Evolutionary conservation across 1,140 invertebrate genomes (phyloP).

Genomic region (Tenebrio molitor): DNA sequence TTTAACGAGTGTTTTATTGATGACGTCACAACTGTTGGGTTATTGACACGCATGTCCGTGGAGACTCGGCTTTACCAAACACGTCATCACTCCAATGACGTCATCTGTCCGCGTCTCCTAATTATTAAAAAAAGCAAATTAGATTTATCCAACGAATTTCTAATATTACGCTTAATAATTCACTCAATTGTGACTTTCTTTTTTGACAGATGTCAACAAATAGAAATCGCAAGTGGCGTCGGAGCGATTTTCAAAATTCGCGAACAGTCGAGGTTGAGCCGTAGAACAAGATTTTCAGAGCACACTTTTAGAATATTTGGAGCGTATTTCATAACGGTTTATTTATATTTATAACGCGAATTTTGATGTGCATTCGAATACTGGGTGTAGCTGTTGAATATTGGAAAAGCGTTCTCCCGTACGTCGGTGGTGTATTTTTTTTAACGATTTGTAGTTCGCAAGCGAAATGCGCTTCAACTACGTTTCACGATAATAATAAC

Average conservation of each 20-base stretch:
- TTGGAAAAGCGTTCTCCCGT: too few relatives aligned
- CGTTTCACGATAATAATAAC: too few relatives aligned
- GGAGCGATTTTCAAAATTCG: neutral
- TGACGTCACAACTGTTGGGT: neutral
- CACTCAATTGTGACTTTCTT: constrained; percentile 1
- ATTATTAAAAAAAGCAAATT: constrained; percentile 1
- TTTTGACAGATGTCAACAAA: neutral
- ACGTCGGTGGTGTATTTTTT: too few relatives aligned
- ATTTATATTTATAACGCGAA: too few relatives aligned
- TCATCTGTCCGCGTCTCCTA: constrained; percentile 5
- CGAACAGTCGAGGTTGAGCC: neutral
- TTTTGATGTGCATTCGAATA: neutral
- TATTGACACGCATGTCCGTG: neutral
- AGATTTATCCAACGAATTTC: neutral
- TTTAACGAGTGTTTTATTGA: constrained; percentile 34
- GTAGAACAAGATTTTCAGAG: neutral
- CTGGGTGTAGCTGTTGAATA: neutral
- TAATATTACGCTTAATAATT: neutral
- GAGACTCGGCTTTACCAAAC: neutral
- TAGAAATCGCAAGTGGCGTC: neutral
- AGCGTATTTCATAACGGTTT: constrained; percentile 10
- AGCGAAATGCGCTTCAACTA: too few relatives aligned
- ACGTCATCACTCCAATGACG: constrained; percentile 19
- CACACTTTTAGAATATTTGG: neutral
- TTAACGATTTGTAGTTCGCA: too few relatives aligned